phyloP scores from a whole-genome alignment of 2,113 vertebrate species.

The Centropus bengalensis region DNA sequence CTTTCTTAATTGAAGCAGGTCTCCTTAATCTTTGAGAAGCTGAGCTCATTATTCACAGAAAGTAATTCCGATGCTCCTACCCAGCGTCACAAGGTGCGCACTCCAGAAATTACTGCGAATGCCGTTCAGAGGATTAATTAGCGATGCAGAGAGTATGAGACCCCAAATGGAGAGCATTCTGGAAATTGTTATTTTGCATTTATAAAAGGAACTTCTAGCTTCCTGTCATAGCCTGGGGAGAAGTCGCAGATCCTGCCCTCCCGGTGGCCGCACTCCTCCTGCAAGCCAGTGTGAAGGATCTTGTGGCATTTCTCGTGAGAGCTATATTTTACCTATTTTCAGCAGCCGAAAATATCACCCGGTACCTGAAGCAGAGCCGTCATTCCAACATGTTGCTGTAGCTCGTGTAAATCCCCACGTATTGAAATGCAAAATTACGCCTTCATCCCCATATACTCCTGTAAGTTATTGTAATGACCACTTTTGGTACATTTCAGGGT shows the following conservation, averaged over 20 bases:
- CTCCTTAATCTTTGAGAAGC: background rate
- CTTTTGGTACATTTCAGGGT: background rate
- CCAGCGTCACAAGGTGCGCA: background rate
- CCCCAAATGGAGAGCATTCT: background rate
- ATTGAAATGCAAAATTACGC: background rate
- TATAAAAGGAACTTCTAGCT: background rate
- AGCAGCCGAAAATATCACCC: background rate
- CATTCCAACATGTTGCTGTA: background rate
- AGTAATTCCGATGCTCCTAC: background rate
- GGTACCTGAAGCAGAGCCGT: background rate
- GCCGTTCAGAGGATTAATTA: background rate
- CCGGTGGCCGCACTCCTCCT: background rate
- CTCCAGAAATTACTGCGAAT: background rate
- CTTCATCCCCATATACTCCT: background rate
- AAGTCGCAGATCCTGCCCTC: background rate
- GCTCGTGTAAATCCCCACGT: constrained; percentile 11
- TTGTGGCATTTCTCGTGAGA: background rate
- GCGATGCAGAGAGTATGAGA: background rate
- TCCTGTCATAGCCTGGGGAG: background rate
- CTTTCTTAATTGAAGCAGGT: constrained; percentile 47
- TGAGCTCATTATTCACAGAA: background rate
- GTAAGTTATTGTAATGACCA: constrained; percentile 20
- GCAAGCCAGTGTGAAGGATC: background rate
- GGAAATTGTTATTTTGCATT: background rate
- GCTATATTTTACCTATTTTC: background rate